Evolutionary conservation across 2,888 invertebrate genomes (phyloP), one percentile per base, ranked within the genome.

Genomic region (Polia nebulosa): DNA sequence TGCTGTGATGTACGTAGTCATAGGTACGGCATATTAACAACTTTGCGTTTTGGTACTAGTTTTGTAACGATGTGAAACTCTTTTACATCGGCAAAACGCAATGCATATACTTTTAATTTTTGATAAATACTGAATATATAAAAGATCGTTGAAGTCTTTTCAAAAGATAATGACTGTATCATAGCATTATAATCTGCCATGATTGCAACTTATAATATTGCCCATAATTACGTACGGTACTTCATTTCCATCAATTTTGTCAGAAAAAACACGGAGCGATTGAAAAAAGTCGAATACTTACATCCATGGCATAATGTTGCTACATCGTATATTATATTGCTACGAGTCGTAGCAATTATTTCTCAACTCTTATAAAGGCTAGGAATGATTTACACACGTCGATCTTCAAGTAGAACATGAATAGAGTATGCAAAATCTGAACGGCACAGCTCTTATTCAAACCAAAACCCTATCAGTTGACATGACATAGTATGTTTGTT

Each of bases 1-100:
- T 61, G 61, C 57, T 67, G 57, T 62, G 63, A n/a, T 63, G 45
- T 67, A 68, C 34, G n/a, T 70, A n/a, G n/a, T n/a, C n/a, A n/a
- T n/a, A 70, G 1, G 11, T 62, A 51, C n/a, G 62, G 29, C 36
- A 49, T 52, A 55, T 56, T 56, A 64, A 56, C 36, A 29, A 59
- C 27, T 74, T 69, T 49, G 32, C 27, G 20, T 36, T 74, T 49
- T 36, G 8, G 25, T 11, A 11, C 17, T 39, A 52, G 36, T 45
- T 69, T 3, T 29, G 13, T 20, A 55, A 47, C 17, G 9, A 17
- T 32, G 17, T n/a, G 7, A 13, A 32, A n/a, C 22, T 57, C 8
- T 27, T 36, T 25, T 39, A 57, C 13, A 9, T n/a, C 9, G 5
- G 3, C 0, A n/a, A 34, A 15, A 34, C 13, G 34, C 0, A 13